A percentile compares a stretch with the other conserved stretches of the same genome.
These are phyloP conservation scores for Aurelia aurita complex sp. Pacific DNA, from an alignment of 30 jellyfish, hydroid and myxozoan species.

Conservation along the genomic window DNA sequence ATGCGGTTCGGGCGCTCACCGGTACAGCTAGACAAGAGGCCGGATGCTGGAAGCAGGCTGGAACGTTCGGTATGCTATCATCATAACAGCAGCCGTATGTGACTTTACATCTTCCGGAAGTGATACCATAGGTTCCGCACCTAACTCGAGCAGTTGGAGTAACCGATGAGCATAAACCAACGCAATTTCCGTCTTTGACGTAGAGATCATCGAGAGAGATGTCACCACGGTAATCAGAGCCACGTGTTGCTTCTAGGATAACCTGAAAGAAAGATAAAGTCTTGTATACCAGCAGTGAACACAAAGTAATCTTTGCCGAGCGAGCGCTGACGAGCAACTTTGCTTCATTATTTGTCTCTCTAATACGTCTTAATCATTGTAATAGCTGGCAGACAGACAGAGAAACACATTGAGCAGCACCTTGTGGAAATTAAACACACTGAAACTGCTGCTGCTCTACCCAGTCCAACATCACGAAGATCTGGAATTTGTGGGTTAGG, in stretches of 20 bases:
- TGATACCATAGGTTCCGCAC: constrained; percentile 80
- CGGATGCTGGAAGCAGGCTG: constrained; percentile 93
- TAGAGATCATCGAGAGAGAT: constrained; percentile 93
- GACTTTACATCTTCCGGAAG: constrained; percentile 80
- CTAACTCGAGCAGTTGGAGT: constrained; percentile 85
- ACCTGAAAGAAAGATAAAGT: constrained; percentile 17
- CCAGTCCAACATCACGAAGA: constrained; percentile 27
- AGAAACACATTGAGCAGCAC: background rate
- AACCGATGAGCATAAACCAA: constrained; percentile 91
- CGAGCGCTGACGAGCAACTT: no score
- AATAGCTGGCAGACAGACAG: background rate
- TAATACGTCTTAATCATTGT: no score
- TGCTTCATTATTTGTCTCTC: no score
- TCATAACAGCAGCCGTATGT: constrained; percentile 96
- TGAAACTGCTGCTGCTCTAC: background rate
- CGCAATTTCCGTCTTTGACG: constrained; percentile 89
- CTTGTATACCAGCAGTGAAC: background rate
- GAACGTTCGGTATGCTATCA: constrained; percentile 74
- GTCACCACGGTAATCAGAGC: constrained; percentile 94
- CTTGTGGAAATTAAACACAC: constrained; percentile 2
- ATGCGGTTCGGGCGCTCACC: constrained; percentile 61
- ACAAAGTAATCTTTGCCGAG: background rate
- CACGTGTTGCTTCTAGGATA: constrained; percentile 92
- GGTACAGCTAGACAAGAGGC: constrained; percentile 90
- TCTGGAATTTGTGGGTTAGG: constrained; percentile 48